Percentiles rank a stretch among this genome's conserved stretches.
These are phyloP conservation scores for Macroteleia sp. DNA, from an alignment of 2,888 invertebrate genomes.

Conservation along the genomic window DNA sequence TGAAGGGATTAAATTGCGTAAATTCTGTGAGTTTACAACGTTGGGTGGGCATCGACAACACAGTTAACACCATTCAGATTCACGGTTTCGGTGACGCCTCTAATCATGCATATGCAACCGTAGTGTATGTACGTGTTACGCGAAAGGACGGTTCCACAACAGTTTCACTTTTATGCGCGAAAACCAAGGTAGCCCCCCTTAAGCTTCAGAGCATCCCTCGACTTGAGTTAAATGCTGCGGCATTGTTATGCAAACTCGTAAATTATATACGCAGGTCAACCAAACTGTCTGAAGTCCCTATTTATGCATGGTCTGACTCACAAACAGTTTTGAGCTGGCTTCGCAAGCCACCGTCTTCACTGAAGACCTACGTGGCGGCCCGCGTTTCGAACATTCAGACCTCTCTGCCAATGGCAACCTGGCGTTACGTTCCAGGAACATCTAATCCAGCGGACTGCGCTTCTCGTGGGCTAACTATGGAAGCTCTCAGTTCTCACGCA, in stretches of 20 bases:
- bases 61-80: too few relatives aligned
- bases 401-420: not conserved
- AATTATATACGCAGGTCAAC: not conserved
- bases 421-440: not conserved
- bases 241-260: not conserved
- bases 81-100: too few relatives aligned
- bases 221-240: not conserved
- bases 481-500: not conserved
- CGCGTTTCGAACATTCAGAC: not conserved
- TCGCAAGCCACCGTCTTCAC: not conserved
- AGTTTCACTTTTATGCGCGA: not conserved
- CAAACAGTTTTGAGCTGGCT: not conserved
- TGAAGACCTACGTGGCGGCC: not conserved
- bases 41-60: too few relatives aligned
- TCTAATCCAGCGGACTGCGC: constrained; percentile 9
- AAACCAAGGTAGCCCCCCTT: constrained; percentile 5
- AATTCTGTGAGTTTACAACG: too few relatives aligned
- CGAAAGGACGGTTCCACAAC: not conserved
- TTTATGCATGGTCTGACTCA: not conserved
- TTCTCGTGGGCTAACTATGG: not conserved
- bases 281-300: not conserved
- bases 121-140: too few relatives aligned
- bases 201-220: not conserved
- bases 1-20: too few relatives aligned
- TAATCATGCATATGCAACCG: too few relatives aligned